Base-by-base conservation (phyloP, 2,888 invertebrate genomes). In the Antitype chi region DNA sequence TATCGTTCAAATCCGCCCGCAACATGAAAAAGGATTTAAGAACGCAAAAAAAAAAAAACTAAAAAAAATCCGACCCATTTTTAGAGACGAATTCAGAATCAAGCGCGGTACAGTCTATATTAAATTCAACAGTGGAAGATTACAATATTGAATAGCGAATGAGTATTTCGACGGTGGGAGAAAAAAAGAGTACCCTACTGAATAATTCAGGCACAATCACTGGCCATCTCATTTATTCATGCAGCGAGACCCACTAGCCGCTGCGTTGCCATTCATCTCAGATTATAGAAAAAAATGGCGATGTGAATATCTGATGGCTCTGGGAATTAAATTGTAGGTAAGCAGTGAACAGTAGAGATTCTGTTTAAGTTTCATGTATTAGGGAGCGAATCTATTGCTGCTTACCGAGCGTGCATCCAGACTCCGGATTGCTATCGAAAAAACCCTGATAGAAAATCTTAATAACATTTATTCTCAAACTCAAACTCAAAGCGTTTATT, bases 171-270 rank as follows among this genome's bases (percentile, higher is more conserved):
- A 78, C 81, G 82, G 76, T 80, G 57, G 84, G 71, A 85, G 86
- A 82, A 87, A 89, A 87, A 89, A 89, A 86, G 80, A 82, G 78
- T 85, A 81, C 86, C 89, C 90, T 90, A 85, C 90, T 96, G 94
- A 95, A 96, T 95, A 88, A 95, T 96, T 95, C 94, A 95, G 90
- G 89, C 88, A 94, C 95, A 96, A 96, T 96, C 96, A 96, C 95
- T 92, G 95, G 91, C 89, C 92, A 87, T 88, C 93, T 94, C 94
- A 94, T 93, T 96, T 96, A 96, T 96, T 96, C 96, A 96, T 95
- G 93, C 90, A 89, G 85, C 49, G 82, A 67, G 86, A 75, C 84
- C 78, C 75, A 87, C 88, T 89, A 87, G 90, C 89, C 86, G 73
- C 84, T 80, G 88, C 83, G 88, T 87, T 82, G 82, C 82, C 74